Evolutionary conservation across 2,888 invertebrate species (phyloP), one percentile per base, ranked within the genome.

Genomic region (Perdita meconis): DNA sequence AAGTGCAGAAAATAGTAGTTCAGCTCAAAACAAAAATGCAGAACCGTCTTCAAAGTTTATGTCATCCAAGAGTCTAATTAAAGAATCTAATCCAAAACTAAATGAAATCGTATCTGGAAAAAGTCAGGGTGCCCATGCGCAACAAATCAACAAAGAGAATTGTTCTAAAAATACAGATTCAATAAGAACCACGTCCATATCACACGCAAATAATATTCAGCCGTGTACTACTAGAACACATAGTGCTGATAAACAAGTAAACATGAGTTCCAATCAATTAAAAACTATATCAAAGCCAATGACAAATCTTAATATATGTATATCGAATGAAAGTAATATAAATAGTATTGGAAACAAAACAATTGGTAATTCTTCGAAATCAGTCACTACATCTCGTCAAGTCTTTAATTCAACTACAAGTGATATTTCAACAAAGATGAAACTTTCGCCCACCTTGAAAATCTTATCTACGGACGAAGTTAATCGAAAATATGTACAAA

Each of bases 391-490:
- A 2, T 6, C 24, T 8, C 51, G 22, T 6, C 56, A 63, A 53
- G 16, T 42, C 55, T 19, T 30, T 4, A 63, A 66, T 61, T 13
- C n/a, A n/a, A 10, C 42, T 34, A 22, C 34, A 8, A 59, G 61
- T 13, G 57, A 69, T 8, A 38, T 8, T 34, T 59, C 47, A 60
- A 67, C 57, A 4, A 72, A 30, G 44, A 64, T 50, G 19, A 66
- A 44, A 6, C 0, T n/a, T 4, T 22, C 22, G 5, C 13, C 65
- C 16, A 30, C 51, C 2, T 69, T 89, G 19, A 90, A 85, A 74
- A 74, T 90, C 53, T 82, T 91, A 16, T 87, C 88, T 0, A 89
- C 78, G 51, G 87, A 89, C 13, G 90, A 91, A 65, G 72, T 91
- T 6, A 91, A 90, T 70, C 82, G 70, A 10, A 90, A 89, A 73